Evolutionary conservation across 2,797 vertebrate genomes (phyloP).

Genomic region (Platalea minor): DNA sequence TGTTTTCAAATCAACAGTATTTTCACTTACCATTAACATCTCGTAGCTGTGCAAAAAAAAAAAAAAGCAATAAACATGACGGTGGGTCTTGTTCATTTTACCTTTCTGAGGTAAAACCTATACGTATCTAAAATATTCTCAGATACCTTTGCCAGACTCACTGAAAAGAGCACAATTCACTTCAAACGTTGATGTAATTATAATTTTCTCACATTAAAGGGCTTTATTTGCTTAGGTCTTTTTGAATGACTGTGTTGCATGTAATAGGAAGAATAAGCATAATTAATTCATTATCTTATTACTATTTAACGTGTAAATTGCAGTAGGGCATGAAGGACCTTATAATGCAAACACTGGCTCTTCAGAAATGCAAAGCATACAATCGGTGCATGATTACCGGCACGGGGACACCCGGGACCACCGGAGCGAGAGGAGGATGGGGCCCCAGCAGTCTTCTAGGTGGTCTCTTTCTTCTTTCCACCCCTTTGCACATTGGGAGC

Average conservation of each 20-base stretch:
- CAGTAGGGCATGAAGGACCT: background rate
- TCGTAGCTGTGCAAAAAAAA: background rate
- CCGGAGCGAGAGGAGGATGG: fast-evolving
- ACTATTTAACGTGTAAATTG: background rate
- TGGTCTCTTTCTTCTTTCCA: background rate
- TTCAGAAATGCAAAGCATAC: background rate
- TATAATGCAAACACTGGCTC: background rate
- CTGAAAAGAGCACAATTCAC: background rate
- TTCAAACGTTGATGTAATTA: background rate
- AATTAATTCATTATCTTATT: background rate
- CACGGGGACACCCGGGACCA: background rate
- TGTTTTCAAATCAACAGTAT: background rate
- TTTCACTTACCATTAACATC: background rate
- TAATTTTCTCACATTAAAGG: background rate
- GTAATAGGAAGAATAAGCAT: background rate
- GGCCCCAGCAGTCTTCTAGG: background rate
- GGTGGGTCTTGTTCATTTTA: background rate
- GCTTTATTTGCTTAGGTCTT: background rate
- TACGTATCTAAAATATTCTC: background rate
- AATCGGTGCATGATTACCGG: fast-evolving
- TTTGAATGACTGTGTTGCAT: background rate
- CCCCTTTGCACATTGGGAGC: fast-evolving
- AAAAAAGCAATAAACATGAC: background rate
- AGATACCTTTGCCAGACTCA: background rate
- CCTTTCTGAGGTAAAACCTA: background rate